Conservation (phyloP, 1,140 invertebrate genomes). For the Drosophila subobscura region DNA sequence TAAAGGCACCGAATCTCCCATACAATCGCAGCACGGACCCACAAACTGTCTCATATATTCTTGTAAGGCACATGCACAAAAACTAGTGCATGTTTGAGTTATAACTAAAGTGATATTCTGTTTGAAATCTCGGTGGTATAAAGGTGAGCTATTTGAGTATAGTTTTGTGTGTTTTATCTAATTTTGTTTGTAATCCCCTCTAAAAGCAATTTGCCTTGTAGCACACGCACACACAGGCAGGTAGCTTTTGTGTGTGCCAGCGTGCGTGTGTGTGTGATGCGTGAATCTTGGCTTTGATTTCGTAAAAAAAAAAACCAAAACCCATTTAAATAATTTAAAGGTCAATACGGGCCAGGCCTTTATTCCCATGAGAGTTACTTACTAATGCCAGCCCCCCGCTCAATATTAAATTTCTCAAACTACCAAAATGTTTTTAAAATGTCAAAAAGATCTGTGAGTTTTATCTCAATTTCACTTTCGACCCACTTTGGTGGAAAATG, state of each 20-base stretch:
- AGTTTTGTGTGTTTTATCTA: conserved; percentile 6
- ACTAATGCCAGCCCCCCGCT: neutral
- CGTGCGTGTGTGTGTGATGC: conserved; percentile 7
- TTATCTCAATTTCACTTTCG: no score
- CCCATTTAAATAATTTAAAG: conserved; percentile 38
- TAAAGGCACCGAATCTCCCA: no score
- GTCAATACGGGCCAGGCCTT: conserved; percentile 1
- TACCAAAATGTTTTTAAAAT: neutral
- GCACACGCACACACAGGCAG: neutral
- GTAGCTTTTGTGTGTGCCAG: neutral
- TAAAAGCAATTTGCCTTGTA: conserved; percentile 17
- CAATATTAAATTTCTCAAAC: neutral
- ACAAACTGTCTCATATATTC: no score
- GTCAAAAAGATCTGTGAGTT: no score
- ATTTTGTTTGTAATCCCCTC: conserved; percentile 3
- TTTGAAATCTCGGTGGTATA: conserved; percentile 32
- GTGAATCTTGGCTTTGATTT: conserved; percentile 41
- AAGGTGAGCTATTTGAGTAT: conserved; percentile 32
- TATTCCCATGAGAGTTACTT: conserved; percentile 6
- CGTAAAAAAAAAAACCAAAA: conserved; percentile 20
- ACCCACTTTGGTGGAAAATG: no score
- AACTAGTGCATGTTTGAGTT: conserved; percentile 7
- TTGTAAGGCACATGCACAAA: conserved; percentile 20
- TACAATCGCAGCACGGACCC: no score
- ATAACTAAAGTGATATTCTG: conserved; percentile 26